These are phyloP conservation scores for Trissonchulus sp. DNA, from an alignment of 2,888 invertebrate species.

Conservation along the genomic window DNA sequence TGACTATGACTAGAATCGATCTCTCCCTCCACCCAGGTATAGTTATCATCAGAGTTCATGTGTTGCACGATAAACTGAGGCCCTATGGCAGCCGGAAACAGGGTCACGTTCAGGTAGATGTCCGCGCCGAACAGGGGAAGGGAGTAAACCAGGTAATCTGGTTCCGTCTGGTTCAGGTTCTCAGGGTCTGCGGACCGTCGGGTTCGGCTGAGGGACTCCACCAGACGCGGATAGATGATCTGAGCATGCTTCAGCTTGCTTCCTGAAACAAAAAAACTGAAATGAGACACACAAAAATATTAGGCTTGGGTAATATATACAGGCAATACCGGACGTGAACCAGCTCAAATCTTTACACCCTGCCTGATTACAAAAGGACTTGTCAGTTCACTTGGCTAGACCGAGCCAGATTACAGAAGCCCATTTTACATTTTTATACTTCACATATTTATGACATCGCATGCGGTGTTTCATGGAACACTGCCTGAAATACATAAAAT, in stretches of 20 bases:
- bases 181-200: neutral
- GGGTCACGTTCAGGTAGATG: neutral
- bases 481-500: no score
- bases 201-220: neutral
- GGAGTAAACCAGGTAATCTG: neutral
- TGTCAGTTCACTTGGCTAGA: no score
- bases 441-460: no score
- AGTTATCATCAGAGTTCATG: neutral
- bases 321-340: no score
- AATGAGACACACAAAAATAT: no score
- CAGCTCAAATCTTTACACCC: no score
- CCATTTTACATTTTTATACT: no score
- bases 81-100: neutral
- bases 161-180: neutral
- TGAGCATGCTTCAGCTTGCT: neutral
- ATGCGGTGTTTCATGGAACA: no score
- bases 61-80: slow-evolving; percentile 8
- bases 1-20: no score
- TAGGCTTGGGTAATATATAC: no score
- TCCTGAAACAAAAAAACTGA: slow-evolving; percentile 3
- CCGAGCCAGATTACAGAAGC: no score
- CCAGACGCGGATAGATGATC: neutral
- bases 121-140: neutral
- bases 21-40: neutral
- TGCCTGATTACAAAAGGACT: no score